Conservation (phyloP, 2,888 invertebrate genomes). For the Trissolcus brochymenae region DNA sequence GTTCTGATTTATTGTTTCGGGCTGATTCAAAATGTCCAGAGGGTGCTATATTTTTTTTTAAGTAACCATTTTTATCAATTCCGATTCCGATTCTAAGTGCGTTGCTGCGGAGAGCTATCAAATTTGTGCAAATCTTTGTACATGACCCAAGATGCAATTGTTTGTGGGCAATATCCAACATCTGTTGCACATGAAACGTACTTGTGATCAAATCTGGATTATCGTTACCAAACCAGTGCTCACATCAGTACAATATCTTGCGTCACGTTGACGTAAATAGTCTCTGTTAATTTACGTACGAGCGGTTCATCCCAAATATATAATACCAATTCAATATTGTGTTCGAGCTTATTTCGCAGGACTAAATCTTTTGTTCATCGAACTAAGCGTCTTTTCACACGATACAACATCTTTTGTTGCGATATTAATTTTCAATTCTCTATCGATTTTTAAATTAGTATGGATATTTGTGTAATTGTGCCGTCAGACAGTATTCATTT, state of each 20-base stretch:
- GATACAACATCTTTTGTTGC: background rate
- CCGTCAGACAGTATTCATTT: background rate
- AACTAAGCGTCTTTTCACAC: background rate
- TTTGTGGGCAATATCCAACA: conserved; percentile 9
- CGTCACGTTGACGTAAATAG: conserved; percentile 18
- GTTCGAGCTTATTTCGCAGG: conserved; percentile 24
- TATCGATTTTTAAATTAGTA: conserved; percentile 25
- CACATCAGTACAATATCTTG: conserved; percentile 27
- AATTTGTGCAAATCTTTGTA: background rate
- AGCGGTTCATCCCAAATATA: conserved; percentile 17
- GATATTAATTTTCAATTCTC: conserved; percentile 16
- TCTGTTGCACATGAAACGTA: conserved; percentile 22
- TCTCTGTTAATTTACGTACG: conserved; percentile 25
- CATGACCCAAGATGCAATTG: conserved; percentile 1
- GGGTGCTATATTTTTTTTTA: background rate
- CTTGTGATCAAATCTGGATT: conserved; percentile 27
- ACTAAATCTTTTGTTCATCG: conserved; percentile 24
- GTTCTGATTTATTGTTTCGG: background rate
- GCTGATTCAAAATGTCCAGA: too few species aligned
- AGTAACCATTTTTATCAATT: background rate
- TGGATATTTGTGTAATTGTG: conserved; percentile 11
- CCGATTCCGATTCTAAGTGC: background rate
- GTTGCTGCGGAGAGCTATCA: background rate
- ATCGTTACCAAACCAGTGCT: conserved; percentile 9
- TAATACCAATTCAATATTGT: conserved; percentile 31